Base-by-base conservation (phyloP, 2,113 vertebrate genomes). In the Phylloscopus trochiloides region DNA sequence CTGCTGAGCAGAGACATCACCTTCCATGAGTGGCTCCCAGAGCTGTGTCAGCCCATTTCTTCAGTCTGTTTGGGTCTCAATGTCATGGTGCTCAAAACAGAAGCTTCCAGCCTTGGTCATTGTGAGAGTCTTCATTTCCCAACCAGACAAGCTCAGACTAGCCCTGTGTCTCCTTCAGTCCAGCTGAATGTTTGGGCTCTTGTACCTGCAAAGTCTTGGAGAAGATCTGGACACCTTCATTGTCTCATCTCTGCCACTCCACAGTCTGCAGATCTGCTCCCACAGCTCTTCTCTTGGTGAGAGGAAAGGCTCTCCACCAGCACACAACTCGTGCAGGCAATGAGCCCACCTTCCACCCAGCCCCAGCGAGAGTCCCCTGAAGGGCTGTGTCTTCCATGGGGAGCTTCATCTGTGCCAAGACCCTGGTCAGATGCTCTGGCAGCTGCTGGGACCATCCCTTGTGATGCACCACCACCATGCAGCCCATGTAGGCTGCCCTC, bases 291-390 rank as follows among this genome's bases (percentile, higher is more conserved):
- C 42, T n/a, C 32, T 52, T 57, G 51, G 3, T 0, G 0, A 59
- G 43, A 58, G 48, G n/a, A 34, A 61, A 51, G 38, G 13, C 8
- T n/a, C 6, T 55, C 29, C 25, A 47, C 3, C 29, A 47, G 34
- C 6, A 0, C 32, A 16, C 9, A n/a, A 3, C 28, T 68, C 25
- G 31, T 54, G 43, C 55, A 38, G 26, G n/a, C 36, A 28, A 14
- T 2, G 10, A 88, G 9, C 21, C 38, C 34, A 24, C 21, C 16
- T 78, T 13, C 32, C 52, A 38, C 10, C 12, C 22, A 59, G 25
- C 10, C 36, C 25, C 16, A 52, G 22, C 0, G 0, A 52, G 31
- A 42, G 40, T 11, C 26, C 18, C 4, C 36, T 45, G 20, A 2
- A 40, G 61, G n/a, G 26, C 14, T 50, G 21, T 51, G 29, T 38